Base-by-base conservation (phyloP, 2,113 vertebrate genomes). In the Phaethon lepturus region DNA sequence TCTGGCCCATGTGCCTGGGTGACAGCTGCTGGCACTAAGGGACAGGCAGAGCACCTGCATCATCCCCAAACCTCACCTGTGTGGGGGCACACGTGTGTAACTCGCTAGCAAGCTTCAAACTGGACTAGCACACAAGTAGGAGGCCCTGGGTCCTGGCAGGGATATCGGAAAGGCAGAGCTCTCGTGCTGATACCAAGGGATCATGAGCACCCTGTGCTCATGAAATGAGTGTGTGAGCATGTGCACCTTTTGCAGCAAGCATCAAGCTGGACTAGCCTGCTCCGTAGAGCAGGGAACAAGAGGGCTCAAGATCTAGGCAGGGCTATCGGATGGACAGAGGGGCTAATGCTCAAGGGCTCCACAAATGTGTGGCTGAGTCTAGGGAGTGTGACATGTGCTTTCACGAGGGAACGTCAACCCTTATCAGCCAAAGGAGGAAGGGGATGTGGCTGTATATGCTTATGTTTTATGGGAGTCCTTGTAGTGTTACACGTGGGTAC, bases 301-400 rank as follows among this genome's bases (percentile, higher is more conserved):
- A 25, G 56, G 31, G 20, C 18, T 53, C 33, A 24, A 12, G 58
- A 25, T 29, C 15, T 17, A 38, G 16, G 31, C 81, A 84, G n/a
- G 22, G 66, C 28, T 17, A n/a, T 19, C 1, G 4, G n/a, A 23
- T 6, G 29, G 28, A 50, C 35, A 50, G 55, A 44, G 35, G 11
- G 19, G 16, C 47, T 17, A 26, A 16, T 3, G 14, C 45, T 44
- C 3, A 2, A 35, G 52, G 33, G 63, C 17, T 33, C 33, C 59
- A 29, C 3, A 0, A 17, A 47, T 0, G 12, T 11, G 18, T 2
- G 6, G 42, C 20, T 13, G 33, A 45, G 31, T 28, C 55, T 10
- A 20, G 13, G 50, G 11, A 62, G 38, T 0, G 6, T 15, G 55
- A 42, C 38, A n/a, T 17, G 12, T 29, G 26, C 25, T 29, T 45